Conservation (phyloP, 2,797 vertebrate species). For the Chromobotia macracanthus region DNA sequence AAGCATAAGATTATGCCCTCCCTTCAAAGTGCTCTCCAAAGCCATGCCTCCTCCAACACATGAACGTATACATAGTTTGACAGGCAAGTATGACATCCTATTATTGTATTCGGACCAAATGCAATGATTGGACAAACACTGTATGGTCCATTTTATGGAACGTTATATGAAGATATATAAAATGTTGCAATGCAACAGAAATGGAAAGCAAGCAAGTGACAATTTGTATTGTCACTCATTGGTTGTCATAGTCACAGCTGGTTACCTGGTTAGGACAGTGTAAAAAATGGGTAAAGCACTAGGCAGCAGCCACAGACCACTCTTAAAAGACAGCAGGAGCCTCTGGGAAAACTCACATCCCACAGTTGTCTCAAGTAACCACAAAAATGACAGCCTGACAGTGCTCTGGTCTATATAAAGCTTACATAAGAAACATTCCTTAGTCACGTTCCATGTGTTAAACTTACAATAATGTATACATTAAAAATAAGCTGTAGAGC, state of each 20-base stretch:
- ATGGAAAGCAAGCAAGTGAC: not conserved
- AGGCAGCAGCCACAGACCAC: not conserved
- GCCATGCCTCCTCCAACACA: too few relatives aligned
- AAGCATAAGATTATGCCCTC: too few relatives aligned
- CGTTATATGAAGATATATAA: too few relatives aligned
- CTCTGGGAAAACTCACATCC: slow-evolving; percentile 15
- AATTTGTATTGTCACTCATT: not conserved
- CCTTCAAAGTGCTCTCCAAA: too few relatives aligned
- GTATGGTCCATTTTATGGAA: too few relatives aligned
- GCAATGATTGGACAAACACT: too few relatives aligned
- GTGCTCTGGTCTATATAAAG: slow-evolving; percentile 65
- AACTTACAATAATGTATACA: slow-evolving; percentile 69
- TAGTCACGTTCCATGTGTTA: slow-evolving; percentile 67
- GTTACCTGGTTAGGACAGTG: slow-evolving; percentile 16
- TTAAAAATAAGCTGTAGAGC: slow-evolving; percentile 64
- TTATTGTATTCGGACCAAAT: too few relatives aligned
- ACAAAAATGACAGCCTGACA: slow-evolving; percentile 66
- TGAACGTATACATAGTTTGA: too few relatives aligned
- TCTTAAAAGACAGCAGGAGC: slow-evolving; percentile 4
- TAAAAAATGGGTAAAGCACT: not conserved
- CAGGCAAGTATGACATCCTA: too few relatives aligned
- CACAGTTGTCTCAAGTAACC: slow-evolving; percentile 46
- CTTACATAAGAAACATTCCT: slow-evolving; percentile 64
- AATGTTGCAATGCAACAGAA: not conserved
- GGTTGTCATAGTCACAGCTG: not conserved